Percentiles rank a stretch among this genome's conserved stretches.
These are phyloP conservation scores for Myxocyprinus asiaticus DNA, from an alignment of 2,113 vertebrate species.

Conservation along the genomic window DNA sequence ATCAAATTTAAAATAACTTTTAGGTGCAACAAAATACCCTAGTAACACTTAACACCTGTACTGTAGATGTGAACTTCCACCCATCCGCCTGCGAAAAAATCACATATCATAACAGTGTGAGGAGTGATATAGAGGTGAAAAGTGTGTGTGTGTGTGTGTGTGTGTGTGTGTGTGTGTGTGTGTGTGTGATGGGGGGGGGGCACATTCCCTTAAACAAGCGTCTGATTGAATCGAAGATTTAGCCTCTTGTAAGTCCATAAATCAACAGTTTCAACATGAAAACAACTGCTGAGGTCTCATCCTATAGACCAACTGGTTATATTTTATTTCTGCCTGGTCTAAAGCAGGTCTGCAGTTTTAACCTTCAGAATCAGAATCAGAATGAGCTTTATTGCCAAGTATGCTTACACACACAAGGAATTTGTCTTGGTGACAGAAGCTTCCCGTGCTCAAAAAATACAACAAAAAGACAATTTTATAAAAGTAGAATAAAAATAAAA, in stretches of 20 bases:
- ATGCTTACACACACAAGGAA: too few species aligned
- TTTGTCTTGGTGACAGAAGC: neutral
- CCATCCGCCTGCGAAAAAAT: neutral
- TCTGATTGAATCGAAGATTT: conserved; percentile 57
- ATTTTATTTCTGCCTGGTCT: neutral
- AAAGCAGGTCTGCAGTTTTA: neutral
- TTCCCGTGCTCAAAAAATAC: too few species aligned
- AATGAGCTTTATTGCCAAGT: too few species aligned
- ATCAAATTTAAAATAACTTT: neutral
- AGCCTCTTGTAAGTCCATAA: conserved; percentile 63
- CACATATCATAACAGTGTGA: conserved; percentile 34
- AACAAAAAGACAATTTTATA: too few species aligned
- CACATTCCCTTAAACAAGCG: conserved; percentile 63
- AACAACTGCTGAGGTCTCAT: conserved; percentile 60
- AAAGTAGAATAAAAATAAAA: too few species aligned
- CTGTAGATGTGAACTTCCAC: conserved; percentile 1
- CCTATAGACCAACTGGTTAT: neutral
- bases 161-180: neutral
- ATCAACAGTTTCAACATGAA: conserved; percentile 62
- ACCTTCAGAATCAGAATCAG: too few species aligned
- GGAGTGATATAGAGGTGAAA: conserved; percentile 65
- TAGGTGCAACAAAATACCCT: neutral
- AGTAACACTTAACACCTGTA: conserved; percentile 10
- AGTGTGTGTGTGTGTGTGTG: conserved; percentile 27
- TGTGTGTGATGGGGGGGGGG: conserved; percentile 50